phyloP scores from a whole-genome alignment of 1,140 invertebrate species.

The Leptinotarsa lineolata region DNA sequence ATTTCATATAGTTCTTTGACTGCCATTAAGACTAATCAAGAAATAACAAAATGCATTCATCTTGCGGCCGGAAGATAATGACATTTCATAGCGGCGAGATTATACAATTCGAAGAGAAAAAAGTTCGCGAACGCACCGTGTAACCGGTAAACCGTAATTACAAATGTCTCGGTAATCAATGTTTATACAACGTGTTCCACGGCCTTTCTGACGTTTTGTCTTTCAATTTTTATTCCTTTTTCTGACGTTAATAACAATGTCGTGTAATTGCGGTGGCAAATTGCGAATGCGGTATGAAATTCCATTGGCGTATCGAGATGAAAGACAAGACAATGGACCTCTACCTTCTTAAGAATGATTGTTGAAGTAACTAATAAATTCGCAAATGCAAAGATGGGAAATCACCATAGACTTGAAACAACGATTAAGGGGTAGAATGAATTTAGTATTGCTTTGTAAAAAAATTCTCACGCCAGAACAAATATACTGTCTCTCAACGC shows the following conservation, averaged over 20 bases:
- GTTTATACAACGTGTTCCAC: neutral
- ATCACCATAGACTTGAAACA: too few species aligned
- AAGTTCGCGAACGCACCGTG: neutral
- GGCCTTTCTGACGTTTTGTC: slow-evolving; percentile 1
- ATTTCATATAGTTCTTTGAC: neutral
- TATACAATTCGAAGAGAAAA: neutral
- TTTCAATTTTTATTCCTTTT: neutral
- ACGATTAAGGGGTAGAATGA: too few species aligned
- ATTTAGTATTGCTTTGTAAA: too few species aligned
- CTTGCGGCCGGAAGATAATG: too few species aligned
- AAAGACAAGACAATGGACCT: too few species aligned
- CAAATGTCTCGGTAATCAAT: slow-evolving; percentile 6
- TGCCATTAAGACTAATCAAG: neutral
- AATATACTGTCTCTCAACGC: too few species aligned
- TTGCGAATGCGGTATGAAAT: neutral
- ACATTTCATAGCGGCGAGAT: too few species aligned
- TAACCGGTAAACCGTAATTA: slow-evolving; percentile 6
- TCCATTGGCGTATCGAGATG: neutral
- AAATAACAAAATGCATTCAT: neutral
- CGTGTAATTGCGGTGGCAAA: slow-evolving; percentile 23
- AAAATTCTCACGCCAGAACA: too few species aligned
- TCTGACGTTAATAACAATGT: slow-evolving; percentile 12
- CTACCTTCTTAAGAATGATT: too few species aligned
- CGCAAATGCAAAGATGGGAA: too few species aligned
- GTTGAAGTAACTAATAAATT: too few species aligned